Evolutionary conservation across 2,797 vertebrate genomes (phyloP).

Genomic region (Myotis myotis): DNA sequence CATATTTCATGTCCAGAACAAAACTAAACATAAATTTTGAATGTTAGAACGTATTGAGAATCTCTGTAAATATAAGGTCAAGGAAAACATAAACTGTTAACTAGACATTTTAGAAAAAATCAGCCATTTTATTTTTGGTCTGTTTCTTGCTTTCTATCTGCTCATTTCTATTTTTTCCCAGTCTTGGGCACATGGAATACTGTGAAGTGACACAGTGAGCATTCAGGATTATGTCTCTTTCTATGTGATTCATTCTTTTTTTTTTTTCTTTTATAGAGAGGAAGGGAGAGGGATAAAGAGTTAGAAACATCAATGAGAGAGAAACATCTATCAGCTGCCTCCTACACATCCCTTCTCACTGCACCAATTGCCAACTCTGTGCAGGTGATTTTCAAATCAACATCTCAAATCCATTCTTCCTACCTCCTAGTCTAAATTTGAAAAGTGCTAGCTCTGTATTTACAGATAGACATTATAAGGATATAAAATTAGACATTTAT

Average conservation of each 20-base stretch:
- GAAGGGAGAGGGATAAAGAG: too few species aligned
- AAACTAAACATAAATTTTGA: background rate
- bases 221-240: background rate
- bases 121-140: background rate
- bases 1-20: background rate
- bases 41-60: background rate
- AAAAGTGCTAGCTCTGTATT: background rate
- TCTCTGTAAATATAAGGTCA: background rate
- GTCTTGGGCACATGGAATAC: background rate
- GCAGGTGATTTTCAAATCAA: background rate
- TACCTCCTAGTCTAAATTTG: background rate
- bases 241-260: background rate
- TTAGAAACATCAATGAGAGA: too few species aligned
- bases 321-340: too few species aligned
- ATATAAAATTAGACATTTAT: conserved; percentile 5
- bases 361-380: background rate
- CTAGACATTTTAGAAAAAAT: background rate
- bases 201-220: too few species aligned
- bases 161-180: background rate
- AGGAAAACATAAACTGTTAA: background rate
- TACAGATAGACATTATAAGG: background rate
- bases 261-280: too few species aligned
- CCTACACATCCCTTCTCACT: background rate
- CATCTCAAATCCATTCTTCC: background rate
- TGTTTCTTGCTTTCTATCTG: background rate